Conservation (phyloP, 1,140 invertebrate genomes). For the Sitodiplosis mosellana region DNA sequence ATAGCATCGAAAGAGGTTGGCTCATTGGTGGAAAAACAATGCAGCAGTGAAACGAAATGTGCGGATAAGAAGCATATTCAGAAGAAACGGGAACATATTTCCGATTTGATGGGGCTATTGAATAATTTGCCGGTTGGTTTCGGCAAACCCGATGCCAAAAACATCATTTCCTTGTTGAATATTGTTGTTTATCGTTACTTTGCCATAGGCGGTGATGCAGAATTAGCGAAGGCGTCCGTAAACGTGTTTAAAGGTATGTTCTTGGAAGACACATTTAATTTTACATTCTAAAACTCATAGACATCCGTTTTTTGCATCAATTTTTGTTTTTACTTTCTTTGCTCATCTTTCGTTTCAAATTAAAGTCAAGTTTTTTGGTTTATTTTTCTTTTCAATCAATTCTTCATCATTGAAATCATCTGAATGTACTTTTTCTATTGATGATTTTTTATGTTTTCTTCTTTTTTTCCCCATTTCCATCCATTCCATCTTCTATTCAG, state of each 20-base stretch:
- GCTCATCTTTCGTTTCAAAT: too few relatives aligned
- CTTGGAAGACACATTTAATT: too few relatives aligned
- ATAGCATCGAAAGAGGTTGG: slow-evolving; percentile 1
- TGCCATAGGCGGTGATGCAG: neutral
- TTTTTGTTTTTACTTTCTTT: too few relatives aligned
- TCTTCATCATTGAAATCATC: too few relatives aligned
- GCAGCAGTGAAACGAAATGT: slow-evolving; percentile 4
- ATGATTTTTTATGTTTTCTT: too few relatives aligned
- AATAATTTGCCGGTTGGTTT: neutral
- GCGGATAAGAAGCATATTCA: neutral
- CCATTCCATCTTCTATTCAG: slow-evolving; percentile 2
- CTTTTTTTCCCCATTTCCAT: neutral
- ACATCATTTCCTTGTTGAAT: neutral
- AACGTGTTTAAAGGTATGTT: too few relatives aligned
- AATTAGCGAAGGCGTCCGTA: too few relatives aligned
- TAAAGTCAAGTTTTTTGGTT: too few relatives aligned
- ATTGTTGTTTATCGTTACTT: neutral
- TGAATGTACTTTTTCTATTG: too few relatives aligned
- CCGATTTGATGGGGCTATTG: neutral
- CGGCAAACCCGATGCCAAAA: neutral
- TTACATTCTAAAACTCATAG: too few relatives aligned
- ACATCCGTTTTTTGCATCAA: neutral
- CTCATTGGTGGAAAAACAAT: slow-evolving; percentile 5
- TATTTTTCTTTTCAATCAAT: too few relatives aligned
- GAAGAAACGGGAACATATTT: neutral